Evolutionary conservation across 1,140 invertebrate genomes (phyloP).

Genomic region (Panagrolaimus sp.): DNA sequence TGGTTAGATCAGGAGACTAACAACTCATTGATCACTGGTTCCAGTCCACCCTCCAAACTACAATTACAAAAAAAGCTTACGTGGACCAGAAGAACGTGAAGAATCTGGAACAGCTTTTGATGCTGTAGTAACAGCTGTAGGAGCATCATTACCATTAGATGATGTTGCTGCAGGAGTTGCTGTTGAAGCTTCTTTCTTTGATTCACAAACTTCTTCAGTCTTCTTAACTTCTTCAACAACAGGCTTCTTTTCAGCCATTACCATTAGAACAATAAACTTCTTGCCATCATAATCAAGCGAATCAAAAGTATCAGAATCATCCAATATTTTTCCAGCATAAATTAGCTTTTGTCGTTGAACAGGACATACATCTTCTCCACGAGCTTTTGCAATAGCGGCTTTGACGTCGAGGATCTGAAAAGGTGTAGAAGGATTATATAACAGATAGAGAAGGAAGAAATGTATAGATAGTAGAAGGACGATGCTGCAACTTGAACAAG

Average conservation of each 20-base stretch:
- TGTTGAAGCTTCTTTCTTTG: neutral
- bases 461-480: too few relatives aligned
- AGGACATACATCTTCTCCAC: neutral
- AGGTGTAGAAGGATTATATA: too few relatives aligned
- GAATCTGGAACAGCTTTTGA: constrained; percentile 18
- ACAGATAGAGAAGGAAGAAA: too few relatives aligned
- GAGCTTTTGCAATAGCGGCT: too few relatives aligned
- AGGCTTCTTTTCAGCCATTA: constrained; percentile 5
- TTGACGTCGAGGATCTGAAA: too few relatives aligned
- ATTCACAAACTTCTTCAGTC: neutral
- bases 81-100: neutral
- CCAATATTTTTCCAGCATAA: constrained; percentile 56
- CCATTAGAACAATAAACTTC: constrained; percentile 55
- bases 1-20: too few relatives aligned
- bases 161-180: constrained; percentile 22
- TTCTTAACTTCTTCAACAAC: neutral
- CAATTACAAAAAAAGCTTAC: neutral
- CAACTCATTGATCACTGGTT: too few relatives aligned
- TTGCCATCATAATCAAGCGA: constrained; percentile 35
- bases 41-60: neutral
- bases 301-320: constrained; percentile 34
- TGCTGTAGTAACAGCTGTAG: too few relatives aligned
- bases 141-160: too few relatives aligned
- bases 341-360: constrained; percentile 53
- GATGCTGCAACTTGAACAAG: too few relatives aligned